Base-by-base conservation (phyloP, 2,113 vertebrate genomes). In the Clarias gariepinus region DNA sequence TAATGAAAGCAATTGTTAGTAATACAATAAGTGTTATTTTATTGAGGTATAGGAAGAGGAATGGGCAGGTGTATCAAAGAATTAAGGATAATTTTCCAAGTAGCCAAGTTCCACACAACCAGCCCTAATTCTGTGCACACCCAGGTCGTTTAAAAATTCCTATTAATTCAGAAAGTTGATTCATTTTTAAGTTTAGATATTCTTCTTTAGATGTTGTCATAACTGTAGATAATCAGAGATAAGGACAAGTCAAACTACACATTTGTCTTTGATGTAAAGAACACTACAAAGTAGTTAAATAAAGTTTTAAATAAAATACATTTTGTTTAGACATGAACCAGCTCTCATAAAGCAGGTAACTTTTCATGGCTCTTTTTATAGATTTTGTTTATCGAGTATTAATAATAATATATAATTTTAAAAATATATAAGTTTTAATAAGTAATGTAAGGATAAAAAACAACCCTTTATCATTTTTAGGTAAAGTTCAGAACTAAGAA, bases 11-110 rank as follows among this genome's bases (percentile, higher is more conserved):
- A n/a, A 28, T 78, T 9, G 12, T 77, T 30, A 16, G 18, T 58
- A 58, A 3, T 10, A 11, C 53, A 79, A 2, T 33, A 33, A 21
- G 16, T 78, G 7, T 30, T 78, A 57, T 18, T 78, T 28, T 57
- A 13, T n/a, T 52, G 73, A 76, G 74, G 13, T 77, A 28, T 55
- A 55, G 74, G 28, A 89, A 92, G 88, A 88, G 53, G 87, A 85
- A 91, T 85, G 64, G 89, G 87, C 91, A 94, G 92, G 91, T 94
- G 92, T 91, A 90, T 69, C 71, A 76, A 47, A 66, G 76, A 74
- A 90, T 66, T 74, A 76, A 47, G 69, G 73, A 74, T 66, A 66
- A 88, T 55, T 41, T 55, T 23, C 61, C 21, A 85, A 61, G 15
- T 18, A 30, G 18, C 15, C 60, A 68, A 69, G 84, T 53, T 82